Evolutionary conservation across 2,888 invertebrate species (phyloP), one percentile per base, ranked within the genome.

Genomic region (Pyrochroa serraticornis): DNA sequence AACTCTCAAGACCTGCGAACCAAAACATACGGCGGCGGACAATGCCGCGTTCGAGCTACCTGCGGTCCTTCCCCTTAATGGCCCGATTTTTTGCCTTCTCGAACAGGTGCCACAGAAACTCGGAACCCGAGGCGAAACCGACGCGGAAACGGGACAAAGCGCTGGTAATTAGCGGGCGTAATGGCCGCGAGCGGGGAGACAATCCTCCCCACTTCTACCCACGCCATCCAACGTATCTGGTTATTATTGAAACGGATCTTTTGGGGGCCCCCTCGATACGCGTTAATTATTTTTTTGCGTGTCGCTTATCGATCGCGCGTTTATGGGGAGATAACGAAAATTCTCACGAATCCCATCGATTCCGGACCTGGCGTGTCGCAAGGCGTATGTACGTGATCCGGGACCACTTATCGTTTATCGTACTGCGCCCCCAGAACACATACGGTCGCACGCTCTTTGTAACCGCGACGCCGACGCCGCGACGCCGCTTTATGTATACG

Each of bases 361-460:
- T 47, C 47, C 47, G 47, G 47, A 1, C 37, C 49, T 39, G 49
- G 6, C 32, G 22, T 35, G 33, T 30, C 47, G 22, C 47, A 10
- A 13, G 33, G 48, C 41, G 30, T 66, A 69, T 66, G 69, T 69
- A 69, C 67, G 69, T 69, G 69, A 66, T 69, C 65, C 67, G 64
- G 66, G 66, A 63, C 64, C 68, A 68, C 69, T 67, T 69, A 68
- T 65, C 67, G 65, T 60, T 50, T 59, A 65, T 63, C 61, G 63
- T 58, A 38, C 57, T 54, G 58, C 58, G 60, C 58, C 60, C 43
- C 37, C 44, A 35, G 44, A 44, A 42, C 50, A 42, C 42, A 22
- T 22, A 22, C 22, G 22, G 22, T 22, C 22, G 22, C 30, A 39
- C 41, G 30, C 49, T 38, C 33, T 32, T 35, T 49, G 7, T 39